Evolutionary conservation across 2,888 invertebrate genomes (phyloP).

Genomic region (Drosophila austrosaltans): DNA sequence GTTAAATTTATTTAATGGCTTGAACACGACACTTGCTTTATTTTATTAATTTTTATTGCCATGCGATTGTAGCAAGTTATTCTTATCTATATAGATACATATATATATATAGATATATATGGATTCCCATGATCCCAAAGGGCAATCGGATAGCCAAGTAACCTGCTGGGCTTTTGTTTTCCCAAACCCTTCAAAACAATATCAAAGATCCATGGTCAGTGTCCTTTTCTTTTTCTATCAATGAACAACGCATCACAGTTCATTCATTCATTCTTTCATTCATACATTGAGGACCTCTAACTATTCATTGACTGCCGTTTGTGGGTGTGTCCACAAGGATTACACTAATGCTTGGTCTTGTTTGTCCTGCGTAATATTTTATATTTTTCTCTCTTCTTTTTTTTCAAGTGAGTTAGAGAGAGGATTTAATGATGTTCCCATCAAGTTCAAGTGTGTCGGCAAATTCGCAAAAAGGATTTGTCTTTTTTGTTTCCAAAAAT

Average conservation of each 20-base stretch:
- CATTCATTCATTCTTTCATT: constrained; percentile 40
- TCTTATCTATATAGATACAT: constrained; percentile 14
- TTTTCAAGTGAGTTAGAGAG: constrained; percentile 29
- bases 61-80: constrained; percentile 58
- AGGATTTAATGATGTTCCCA: constrained; percentile 81
- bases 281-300: constrained; percentile 5
- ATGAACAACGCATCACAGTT: constrained; percentile 44
- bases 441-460: constrained; percentile 70
- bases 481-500: constrained; percentile 49
- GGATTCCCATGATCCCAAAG: constrained; percentile 68
- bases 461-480: constrained; percentile 77
- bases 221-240: constrained; percentile 57
- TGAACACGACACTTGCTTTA: constrained; percentile 70
- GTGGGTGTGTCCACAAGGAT: constrained; percentile 73
- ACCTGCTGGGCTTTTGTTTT: constrained; percentile 68
- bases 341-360: constrained; percentile 69
- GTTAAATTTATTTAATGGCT: constrained; percentile 76
- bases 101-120: constrained; percentile 32
- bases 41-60: constrained; percentile 71
- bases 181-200: constrained; percentile 5
- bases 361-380: constrained; percentile 66
- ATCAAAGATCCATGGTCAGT: constrained; percentile 20
- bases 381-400: constrained; percentile 61
- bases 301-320: constrained; percentile 24
- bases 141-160: constrained; percentile 37